These are phyloP conservation scores for Limnephilus auricula DNA, from an alignment of 2,888 invertebrate genomes.

Conservation along the genomic window DNA sequence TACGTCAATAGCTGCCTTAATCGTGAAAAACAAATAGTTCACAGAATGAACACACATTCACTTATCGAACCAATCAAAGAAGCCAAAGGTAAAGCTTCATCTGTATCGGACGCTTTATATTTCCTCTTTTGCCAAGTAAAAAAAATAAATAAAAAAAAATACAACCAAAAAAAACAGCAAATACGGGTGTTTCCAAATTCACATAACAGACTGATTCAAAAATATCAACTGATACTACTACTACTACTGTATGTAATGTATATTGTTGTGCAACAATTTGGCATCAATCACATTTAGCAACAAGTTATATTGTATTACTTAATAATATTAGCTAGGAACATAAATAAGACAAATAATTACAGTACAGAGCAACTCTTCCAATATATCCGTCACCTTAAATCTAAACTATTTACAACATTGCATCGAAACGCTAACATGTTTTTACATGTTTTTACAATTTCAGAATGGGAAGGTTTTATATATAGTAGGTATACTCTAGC, in stretches of 20 bases:
- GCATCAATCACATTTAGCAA: conserved; percentile 19
- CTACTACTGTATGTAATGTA: neutral
- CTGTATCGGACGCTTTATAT: neutral
- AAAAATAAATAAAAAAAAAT: no score
- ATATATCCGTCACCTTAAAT: neutral
- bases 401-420: neutral
- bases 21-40: neutral
- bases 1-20: neutral
- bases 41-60: no score
- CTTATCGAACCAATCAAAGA: no score
- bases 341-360: neutral
- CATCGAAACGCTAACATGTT: neutral
- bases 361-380: neutral
- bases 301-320: neutral
- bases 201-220: neutral
- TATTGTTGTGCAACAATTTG: neutral
- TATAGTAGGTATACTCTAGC: neutral
- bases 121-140: no score
- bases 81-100: neutral
- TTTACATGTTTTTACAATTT: neutral
- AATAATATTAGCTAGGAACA: neutral
- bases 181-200: neutral
- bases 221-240: neutral
- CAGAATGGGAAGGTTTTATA: neutral
- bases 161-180: neutral